Base-by-base conservation (phyloP, 2,113 vertebrate genomes). In the Dolichotis patagonum region DNA sequence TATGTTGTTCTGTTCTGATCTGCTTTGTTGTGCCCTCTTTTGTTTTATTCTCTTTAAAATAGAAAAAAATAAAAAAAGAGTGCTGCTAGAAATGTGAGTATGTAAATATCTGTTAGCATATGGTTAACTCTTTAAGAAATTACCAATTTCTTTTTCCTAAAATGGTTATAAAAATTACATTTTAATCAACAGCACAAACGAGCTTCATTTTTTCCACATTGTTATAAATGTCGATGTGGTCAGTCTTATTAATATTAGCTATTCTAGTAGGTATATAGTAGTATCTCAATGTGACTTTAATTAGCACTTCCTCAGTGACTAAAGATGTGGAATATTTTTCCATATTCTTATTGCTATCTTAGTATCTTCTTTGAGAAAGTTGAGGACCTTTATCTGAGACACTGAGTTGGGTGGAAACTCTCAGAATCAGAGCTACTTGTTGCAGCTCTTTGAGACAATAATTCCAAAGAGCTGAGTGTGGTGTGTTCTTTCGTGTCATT, bases 101-200 rank as follows among this genome's bases (percentile, higher is more conserved):
- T 86, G 63, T 9, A 86, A 85, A 41, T 52, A 91, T 49, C 65
- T 94, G 13, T 16, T 77, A 62, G 41, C 11, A 60, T 63, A 56
- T 60, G 52, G 46, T 96, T 41, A 93, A 49, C 38, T 67, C 91
- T 93, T 85, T 41, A 91, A 71, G 83, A 95, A 88, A 91, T 20
- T 75, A 60, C 30, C 30, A 13, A 54, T 65, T 38, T 84, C 16
- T 92, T 19, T 83, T 91, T 60, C 20, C 65, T 67, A 73, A 96
- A 88, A 41, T 78, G 26, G 12, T 86, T 88, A 30, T 3, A 78
- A 10, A 78, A 71, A 63, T 91, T 75, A 77, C 14, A 84, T 87
- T 94, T 52, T 49, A 46, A 80, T 0, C 17, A 69, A 17, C 6
- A n/a, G 17, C 30, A 11, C 32, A 49, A 69, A 22, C 52, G 67